phyloP scores from a whole-genome alignment of 2,113 vertebrate genomes.

The Capreolus pygargus region DNA sequence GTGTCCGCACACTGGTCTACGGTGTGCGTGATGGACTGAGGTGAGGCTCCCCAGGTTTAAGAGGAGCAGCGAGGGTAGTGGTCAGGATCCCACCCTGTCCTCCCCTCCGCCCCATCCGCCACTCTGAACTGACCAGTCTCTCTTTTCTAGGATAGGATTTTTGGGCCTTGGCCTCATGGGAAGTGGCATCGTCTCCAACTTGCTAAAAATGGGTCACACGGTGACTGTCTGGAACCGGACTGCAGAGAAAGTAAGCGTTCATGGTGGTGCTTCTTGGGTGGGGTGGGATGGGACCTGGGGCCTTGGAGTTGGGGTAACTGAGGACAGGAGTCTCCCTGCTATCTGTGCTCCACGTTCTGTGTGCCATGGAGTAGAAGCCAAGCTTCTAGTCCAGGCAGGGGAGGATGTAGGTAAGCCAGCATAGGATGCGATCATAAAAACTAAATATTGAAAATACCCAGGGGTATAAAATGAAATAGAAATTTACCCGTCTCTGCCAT shows the following conservation, averaged over 20 bases:
- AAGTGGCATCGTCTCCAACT: slow-evolving; percentile 96
- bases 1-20: not conserved
- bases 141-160: slow-evolving; percentile 93
- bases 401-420: not conserved
- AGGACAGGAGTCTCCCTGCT: not conserved
- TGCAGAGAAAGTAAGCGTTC: slow-evolving; percentile 92
- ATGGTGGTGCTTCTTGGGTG: not conserved
- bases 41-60: not conserved
- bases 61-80: not conserved
- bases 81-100: not conserved
- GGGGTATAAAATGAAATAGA: not conserved
- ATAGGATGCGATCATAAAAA: not conserved
- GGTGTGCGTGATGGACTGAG: not conserved
- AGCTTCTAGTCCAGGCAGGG: not conserved
- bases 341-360: not conserved
- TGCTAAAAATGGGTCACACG: slow-evolving; percentile 98
- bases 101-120: not conserved
- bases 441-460: not conserved
- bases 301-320: not conserved
- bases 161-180: slow-evolving; percentile 98
- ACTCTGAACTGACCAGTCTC: not conserved
- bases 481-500: not conserved
- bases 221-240: slow-evolving; percentile 99
- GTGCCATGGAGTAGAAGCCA: not conserved
- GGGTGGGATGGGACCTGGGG: not conserved